These are phyloP conservation scores for Engystomops pustulosus DNA, from an alignment of 2,113 vertebrate genomes.

Conservation along the genomic window DNA sequence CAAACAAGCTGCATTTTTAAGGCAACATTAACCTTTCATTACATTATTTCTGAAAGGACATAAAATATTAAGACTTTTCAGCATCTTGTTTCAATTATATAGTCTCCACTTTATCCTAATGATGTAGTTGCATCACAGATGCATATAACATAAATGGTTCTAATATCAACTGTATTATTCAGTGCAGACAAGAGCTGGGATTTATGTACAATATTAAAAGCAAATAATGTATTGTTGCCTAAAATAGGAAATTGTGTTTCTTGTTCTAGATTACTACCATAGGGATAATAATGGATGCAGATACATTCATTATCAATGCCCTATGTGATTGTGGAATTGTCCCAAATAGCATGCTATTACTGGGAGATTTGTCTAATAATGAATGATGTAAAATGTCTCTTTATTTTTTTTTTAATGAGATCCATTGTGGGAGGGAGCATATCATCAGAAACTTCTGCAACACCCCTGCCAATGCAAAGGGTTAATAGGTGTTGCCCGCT, in stretches of 20 bases:
- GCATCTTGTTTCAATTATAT: slow-evolving; percentile 40
- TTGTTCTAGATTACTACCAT: neutral
- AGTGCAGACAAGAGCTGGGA: neutral
- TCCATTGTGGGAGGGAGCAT: neutral
- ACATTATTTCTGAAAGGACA: slow-evolving; percentile 30
- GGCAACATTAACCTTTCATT: slow-evolving; percentile 32
- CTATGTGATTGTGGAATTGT: neutral
- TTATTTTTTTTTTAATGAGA: too few relatives aligned
- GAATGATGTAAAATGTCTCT: neutral
- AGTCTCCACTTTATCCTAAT: slow-evolving; percentile 21
- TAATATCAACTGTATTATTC: slow-evolving; percentile 18
- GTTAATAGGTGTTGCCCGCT: too few relatives aligned
- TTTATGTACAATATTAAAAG: slow-evolving; percentile 8
- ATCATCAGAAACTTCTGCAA: neutral
- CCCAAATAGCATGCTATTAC: neutral
- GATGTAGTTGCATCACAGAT: neutral
- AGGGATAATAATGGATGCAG: slow-evolving; percentile 30
- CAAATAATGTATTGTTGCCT: slow-evolving; percentile 16
- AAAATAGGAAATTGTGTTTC: slow-evolving; percentile 17
- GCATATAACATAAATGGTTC: slow-evolving; percentile 16
- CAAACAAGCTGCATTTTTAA: slow-evolving; percentile 27
- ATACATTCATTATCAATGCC: slow-evolving; percentile 2
- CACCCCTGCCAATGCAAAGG: too few relatives aligned
- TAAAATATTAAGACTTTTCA: slow-evolving; percentile 42
- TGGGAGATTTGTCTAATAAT: neutral